Percentiles rank a stretch among this genome's conserved stretches.
Conservation (phyloP, 1,140 invertebrate genomes). For the Harlomillsia oculata region DNA sequence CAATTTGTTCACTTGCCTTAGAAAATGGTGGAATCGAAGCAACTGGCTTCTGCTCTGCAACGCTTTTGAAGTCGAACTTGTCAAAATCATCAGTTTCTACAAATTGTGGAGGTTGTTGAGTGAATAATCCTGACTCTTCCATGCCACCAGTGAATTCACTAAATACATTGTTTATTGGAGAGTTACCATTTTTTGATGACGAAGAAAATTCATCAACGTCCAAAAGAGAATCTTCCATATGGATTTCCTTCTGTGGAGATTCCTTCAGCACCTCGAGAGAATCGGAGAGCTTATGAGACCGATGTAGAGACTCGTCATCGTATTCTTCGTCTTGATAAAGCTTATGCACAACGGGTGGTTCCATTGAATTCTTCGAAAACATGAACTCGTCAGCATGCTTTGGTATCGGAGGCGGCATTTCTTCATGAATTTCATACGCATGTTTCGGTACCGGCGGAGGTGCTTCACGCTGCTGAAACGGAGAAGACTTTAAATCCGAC, state of each 20-base stretch:
- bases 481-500: not conserved
- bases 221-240: conserved; percentile 23
- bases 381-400: conserved; percentile 14
- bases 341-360: not conserved
- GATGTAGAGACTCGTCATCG: conserved; percentile 28
- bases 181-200: conserved; percentile 23
- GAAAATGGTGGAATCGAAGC: conserved; percentile 23
- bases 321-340: conserved; percentile 24
- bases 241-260: conserved; percentile 25
- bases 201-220: conserved; percentile 26
- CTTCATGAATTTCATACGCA: conserved; percentile 16
- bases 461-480: not conserved
- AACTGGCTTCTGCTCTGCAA: conserved; percentile 9
- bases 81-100: not conserved
- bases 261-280: conserved; percentile 32
- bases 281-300: conserved; percentile 24
- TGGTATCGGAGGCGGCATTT: conserved; percentile 24
- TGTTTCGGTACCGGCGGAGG: conserved; percentile 25
- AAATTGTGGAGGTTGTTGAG: conserved; percentile 17
- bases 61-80: conserved; percentile 1
- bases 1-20: not conserved
- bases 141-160: conserved; percentile 16
- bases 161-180: conserved; percentile 17
- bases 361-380: not conserved
- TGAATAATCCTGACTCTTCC: conserved; percentile 21